Base-by-base conservation (phyloP, 2,113 vertebrate genomes). In the Microtus pennsylvanicus region DNA sequence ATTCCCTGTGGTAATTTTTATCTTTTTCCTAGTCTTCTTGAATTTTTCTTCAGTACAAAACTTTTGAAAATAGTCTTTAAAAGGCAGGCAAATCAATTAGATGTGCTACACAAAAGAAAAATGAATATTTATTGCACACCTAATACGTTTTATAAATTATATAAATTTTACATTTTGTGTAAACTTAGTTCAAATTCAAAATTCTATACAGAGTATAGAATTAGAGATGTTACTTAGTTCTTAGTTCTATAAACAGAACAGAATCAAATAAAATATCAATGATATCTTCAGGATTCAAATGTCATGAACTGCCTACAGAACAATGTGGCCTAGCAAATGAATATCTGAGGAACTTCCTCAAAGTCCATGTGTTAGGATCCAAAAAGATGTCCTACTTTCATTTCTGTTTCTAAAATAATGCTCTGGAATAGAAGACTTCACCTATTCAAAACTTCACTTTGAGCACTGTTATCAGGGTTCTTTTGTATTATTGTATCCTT, bases 101-200 rank as follows among this genome's bases (percentile, higher is more conserved):
- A 87, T 65, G 94, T 88, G 28, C 67, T 38, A 42, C 1, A 33
- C 74, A 26, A 45, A 95, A 63, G 17, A 17, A 55, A 97, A 93
- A 87, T 50, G 77, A 89, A 70, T 19, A 87, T 63, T 89, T 82
- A 87, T 89, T 86, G 12, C 47, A 7, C 7, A 61, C 5, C 2
- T 45, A 67, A 11, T 45, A 45, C 52, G 12, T 77, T 30, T 8
- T 22, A 61, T 38, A 45, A 70, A 83, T 72, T 87, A 16, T 92
- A 33, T 3, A n/a, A 65, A 11, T 21, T 58, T 58, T 58, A 35
- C 65, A 2, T 81, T 92, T 75, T 87, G 69, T 4, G 87, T 74
- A 89, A 82, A 83, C 89, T 33, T 91, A 75, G 78, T 69, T 94
- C 87, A 86, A 95, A 72, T 47, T 85, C 1, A 45, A 5, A 93